Evolutionary conservation across 1,140 invertebrate species (phyloP).

Genomic region (Aethina tumida): DNA sequence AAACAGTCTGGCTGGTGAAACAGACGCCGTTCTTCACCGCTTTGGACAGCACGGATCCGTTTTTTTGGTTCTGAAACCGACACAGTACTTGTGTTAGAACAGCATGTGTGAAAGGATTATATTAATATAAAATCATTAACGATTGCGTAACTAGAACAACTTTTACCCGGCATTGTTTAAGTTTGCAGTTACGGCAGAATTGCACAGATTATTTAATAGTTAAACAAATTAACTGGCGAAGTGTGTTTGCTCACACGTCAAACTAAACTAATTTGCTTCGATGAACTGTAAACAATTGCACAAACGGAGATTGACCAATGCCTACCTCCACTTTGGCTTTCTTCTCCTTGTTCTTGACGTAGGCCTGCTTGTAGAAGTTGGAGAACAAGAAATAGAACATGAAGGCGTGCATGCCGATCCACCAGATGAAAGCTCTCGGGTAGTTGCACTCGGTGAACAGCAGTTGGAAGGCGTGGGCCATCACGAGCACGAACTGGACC

Average conservation of each 20-base stretch:
- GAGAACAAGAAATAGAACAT: constrained; percentile 90
- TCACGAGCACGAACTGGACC: constrained; percentile 71
- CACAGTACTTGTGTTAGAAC: too few relatives aligned
- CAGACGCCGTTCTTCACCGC: constrained; percentile 22
- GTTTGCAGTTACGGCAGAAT: neutral
- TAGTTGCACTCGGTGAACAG: constrained; percentile 80
- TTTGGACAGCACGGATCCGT: neutral
- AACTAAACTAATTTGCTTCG: neutral
- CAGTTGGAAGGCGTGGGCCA: constrained; percentile 73
- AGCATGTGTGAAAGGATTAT: too few relatives aligned
- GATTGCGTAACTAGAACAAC: too few relatives aligned
- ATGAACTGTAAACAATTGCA: neutral
- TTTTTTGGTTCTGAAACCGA: neutral
- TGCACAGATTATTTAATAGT: neutral
- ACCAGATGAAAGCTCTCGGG: constrained; percentile 71
- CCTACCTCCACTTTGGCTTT: constrained; percentile 11
- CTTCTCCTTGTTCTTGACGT: constrained; percentile 32
- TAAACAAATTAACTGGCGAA: neutral
- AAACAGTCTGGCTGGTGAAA: constrained; percentile 27
- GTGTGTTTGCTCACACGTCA: neutral
- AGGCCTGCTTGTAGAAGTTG: constrained; percentile 85
- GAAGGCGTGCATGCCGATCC: constrained; percentile 81
- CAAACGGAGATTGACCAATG: neutral
- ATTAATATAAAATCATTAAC: too few relatives aligned
- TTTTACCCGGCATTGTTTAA: constrained; percentile 1